These are phyloP conservation scores for Nemotelus pantherinus DNA, from an alignment of 2,888 invertebrate species.

Conservation along the genomic window DNA sequence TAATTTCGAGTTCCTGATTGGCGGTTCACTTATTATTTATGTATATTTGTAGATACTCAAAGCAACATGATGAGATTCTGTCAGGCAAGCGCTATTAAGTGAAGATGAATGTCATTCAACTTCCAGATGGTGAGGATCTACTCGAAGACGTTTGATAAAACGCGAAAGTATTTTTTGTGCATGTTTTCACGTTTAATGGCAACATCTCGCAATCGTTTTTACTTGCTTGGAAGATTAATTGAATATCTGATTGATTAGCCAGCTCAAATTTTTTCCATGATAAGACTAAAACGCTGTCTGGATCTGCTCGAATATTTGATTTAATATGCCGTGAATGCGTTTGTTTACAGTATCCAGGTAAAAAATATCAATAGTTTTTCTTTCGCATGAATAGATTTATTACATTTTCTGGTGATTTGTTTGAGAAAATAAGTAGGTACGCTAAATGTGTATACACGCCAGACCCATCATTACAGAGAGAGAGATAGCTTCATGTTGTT, in stretches of 20 bases:
- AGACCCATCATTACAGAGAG: no score
- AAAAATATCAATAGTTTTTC: no score
- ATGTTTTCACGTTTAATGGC: background rate
- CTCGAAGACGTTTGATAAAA: background rate
- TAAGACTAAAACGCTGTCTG: no score
- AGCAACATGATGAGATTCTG: constrained; percentile 19
- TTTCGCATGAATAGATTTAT: no score
- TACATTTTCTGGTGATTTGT: no score
- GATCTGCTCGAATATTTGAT: no score
- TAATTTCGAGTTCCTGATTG: constrained; percentile 29
- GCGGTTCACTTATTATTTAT: background rate
- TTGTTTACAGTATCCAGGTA: no score
- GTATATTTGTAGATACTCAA: background rate
- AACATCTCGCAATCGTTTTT: background rate
- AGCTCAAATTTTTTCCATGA: constrained; percentile 5
- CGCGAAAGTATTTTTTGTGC: constrained; percentile 6
- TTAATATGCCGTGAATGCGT: no score
- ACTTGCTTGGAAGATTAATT: constrained; percentile 20
- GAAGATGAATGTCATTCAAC: constrained; percentile 39
- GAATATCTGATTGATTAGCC: constrained; percentile 24
- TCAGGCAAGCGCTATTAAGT: constrained; percentile 30
- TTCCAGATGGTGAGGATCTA: constrained; percentile 21
- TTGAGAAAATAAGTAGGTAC: no score
- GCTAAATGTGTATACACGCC: no score
- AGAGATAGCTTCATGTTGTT: no score